Percentiles rank a stretch among this genome's conserved stretches.
These are phyloP conservation scores for Umimayanthus kanabou DNA, from an alignment of 92 coral and sea anemone species.

Conservation along the genomic window DNA sequence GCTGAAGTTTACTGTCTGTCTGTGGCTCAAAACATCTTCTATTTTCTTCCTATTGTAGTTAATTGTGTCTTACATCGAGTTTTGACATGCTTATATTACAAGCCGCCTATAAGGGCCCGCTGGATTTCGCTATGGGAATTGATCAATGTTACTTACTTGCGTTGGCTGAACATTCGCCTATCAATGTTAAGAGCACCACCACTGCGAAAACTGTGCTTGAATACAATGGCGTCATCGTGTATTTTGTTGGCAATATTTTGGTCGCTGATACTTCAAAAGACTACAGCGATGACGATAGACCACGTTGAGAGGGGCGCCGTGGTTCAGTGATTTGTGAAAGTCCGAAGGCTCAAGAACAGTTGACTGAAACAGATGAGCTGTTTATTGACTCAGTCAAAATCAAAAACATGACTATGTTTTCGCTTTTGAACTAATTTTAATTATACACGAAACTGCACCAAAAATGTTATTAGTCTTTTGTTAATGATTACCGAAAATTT, in stretches of 20 bases:
- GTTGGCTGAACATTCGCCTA: background rate
- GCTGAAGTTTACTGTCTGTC: background rate
- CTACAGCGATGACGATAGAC: background rate
- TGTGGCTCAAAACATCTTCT: background rate
- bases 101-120: background rate
- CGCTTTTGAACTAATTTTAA: background rate
- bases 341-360: background rate
- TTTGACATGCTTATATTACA: no score
- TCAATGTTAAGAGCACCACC: background rate
- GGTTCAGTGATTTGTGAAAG: background rate
- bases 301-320: no score
- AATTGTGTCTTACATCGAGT: no score
- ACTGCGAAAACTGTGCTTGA: background rate
- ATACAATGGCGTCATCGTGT: constrained; percentile 7
- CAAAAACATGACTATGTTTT: background rate
- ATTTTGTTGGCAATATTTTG: background rate
- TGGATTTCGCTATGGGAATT: background rate
- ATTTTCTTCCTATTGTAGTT: background rate
- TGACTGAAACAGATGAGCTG: background rate
- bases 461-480: constrained; percentile 4
- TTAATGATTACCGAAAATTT: background rate
- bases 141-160: background rate
- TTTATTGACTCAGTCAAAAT: background rate
- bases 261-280: background rate
- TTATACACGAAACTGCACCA: background rate